Evolutionary conservation across 2,888 invertebrate genomes (phyloP), one percentile per base, ranked within the genome.

Genomic region (Apocheima hispidaria): DNA sequence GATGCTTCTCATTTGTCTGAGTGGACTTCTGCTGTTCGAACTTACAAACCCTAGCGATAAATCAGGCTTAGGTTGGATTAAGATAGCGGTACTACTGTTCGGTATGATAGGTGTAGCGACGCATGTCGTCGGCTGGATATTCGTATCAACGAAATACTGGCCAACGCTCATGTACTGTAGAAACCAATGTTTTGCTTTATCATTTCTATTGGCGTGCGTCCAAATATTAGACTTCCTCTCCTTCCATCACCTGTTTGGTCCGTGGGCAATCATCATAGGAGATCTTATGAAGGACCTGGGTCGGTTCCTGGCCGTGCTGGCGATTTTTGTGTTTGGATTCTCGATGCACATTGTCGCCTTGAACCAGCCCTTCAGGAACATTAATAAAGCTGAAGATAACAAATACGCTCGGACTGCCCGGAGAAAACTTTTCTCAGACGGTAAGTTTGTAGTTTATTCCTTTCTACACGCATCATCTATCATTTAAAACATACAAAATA

Each of bases 261-360:
- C 99, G 0, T 99, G 99, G 99, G 99, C 99, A 30, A 99, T 99
- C 82, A 99, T 99, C 85, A 99, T 99, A 79, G 97, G 99, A 20
- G 97, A 98, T 87, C 93, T 98, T 57, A 96, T 98, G 95, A 98
- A 98, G 86, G 98, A 99, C 87, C 93, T 99, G 73, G 97, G 97
- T n/a, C 94, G 98, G 81, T 99, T 99, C 88, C 94, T 99, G 66
- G 99, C 99, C 46, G 99, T 99, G 21, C 92, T 99, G 81, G 96
- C 98, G 30, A 98, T 99, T 86, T 99, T 99, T 91, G 98, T 99
- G 73, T 97, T 99, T 77, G 99, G 99, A 62, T 99, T 99, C 90
- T 99, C 99, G 1, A 97, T 99, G 96, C 97, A 98, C 79, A 97
- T 98, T 72, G 98, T 99, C 30, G 98, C 99, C 9, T 93, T 99